Evolutionary conservation across 2,888 invertebrate species (phyloP).

Genomic region (Zeuzera pyrina): DNA sequence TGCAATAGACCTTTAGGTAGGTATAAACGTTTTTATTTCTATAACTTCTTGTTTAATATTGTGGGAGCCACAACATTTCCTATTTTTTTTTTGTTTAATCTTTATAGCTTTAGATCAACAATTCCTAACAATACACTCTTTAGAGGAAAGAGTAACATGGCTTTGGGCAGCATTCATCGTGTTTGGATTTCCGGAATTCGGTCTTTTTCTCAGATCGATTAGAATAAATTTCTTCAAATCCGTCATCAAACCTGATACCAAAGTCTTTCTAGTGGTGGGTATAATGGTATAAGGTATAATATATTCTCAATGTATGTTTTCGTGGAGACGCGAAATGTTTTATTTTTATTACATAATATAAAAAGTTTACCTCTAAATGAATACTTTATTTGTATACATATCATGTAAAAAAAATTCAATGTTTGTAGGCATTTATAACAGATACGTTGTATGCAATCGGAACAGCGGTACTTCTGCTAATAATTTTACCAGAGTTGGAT

Average conservation of each 20-base stretch:
- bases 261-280: conserved; percentile 73
- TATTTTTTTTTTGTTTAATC: conserved; percentile 7
- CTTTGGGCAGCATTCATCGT: conserved; percentile 85
- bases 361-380: too few species aligned
- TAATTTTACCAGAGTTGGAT: conserved; percentile 85
- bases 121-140: conserved; percentile 74
- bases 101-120: conserved; percentile 73
- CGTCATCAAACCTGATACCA: conserved; percentile 65
- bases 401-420: too few species aligned
- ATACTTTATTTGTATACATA: too few species aligned
- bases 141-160: conserved; percentile 81
- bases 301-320: too few species aligned
- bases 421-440: conserved; percentile 74
- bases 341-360: too few species aligned
- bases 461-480: conserved; percentile 80
- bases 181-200: conserved; percentile 83
- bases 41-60: neutral
- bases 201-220: conserved; percentile 79
- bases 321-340: too few species aligned
- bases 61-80: too few species aligned
- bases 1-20: conserved; percentile 71
- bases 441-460: conserved; percentile 88
- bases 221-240: conserved; percentile 84
- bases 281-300: too few species aligned
- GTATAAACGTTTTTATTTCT: conserved; percentile 3